phyloP scores from a whole-genome alignment of 2,113 vertebrate species.

The Rattus rattus region DNA sequence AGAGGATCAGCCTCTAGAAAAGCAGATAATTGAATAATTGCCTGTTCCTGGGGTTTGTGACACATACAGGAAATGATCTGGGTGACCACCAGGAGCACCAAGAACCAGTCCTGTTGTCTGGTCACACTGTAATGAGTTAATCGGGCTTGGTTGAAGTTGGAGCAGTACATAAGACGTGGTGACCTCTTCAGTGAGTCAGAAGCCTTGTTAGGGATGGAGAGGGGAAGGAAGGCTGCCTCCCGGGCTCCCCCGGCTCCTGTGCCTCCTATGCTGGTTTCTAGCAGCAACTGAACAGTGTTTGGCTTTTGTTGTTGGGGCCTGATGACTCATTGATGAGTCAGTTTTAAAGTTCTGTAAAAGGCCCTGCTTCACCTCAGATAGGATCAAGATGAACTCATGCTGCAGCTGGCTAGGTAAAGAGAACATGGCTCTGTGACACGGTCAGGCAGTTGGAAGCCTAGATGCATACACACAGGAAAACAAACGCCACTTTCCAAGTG shows the following conservation, averaged over 20 bases:
- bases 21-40: conserved; percentile 42
- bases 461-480: not conserved
- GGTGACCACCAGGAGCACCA: not conserved
- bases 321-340: conserved; percentile 76
- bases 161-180: conserved; percentile 52
- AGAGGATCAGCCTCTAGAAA: not conserved
- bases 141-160: conserved; percentile 54
- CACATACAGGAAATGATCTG: conserved; percentile 67
- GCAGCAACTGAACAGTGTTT: conserved; percentile 65
- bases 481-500: not conserved
- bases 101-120: conserved; percentile 16
- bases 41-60: conserved; percentile 23
- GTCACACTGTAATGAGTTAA: conserved; percentile 59
- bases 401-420: not conserved
- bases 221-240: conserved; percentile 54
- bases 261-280: conserved; percentile 62
- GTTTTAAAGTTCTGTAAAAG: conserved; percentile 75
- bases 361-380: conserved; percentile 28
- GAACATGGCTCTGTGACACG: not conserved
- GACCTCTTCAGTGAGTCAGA: conserved; percentile 61
- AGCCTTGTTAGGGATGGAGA: not conserved
- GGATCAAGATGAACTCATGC: conserved; percentile 56
- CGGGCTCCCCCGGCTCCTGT: too few relatives aligned
- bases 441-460: not conserved
- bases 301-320: conserved; percentile 42